phyloP scores from a whole-genome alignment of 2,888 invertebrate genomes.

The Gandaritis pyraliata region DNA sequence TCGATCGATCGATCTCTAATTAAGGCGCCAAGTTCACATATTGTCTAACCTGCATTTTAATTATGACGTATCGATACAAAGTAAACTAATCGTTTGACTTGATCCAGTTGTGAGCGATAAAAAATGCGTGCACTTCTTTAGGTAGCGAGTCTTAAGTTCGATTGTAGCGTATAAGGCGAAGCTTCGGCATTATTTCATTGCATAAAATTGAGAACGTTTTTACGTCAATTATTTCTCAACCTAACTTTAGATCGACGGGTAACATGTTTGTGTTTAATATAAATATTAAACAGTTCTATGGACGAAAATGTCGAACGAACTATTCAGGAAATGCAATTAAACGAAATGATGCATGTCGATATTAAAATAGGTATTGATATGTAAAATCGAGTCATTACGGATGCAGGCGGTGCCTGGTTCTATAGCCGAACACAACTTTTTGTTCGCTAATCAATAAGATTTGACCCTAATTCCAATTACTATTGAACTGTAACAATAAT shows the following conservation, averaged over 20 bases:
- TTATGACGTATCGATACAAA: conserved; percentile 55
- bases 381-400: conserved; percentile 73
- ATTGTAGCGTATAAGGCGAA: conserved; percentile 61
- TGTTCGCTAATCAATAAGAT: conserved; percentile 76
- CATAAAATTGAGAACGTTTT: conserved; percentile 66
- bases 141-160: conserved; percentile 49
- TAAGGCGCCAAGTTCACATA: conserved; percentile 54
- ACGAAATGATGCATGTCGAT: conserved; percentile 82
- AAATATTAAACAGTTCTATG: conserved; percentile 63
- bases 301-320: conserved; percentile 54
- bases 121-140: conserved; percentile 59
- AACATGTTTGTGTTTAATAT: conserved; percentile 67
- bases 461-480: conserved; percentile 74
- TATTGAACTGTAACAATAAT: conserved; percentile 66
- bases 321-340: conserved; percentile 79
- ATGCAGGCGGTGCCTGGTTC: conserved; percentile 71
- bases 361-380: conserved; percentile 82
- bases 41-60: conserved; percentile 48
- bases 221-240: conserved; percentile 73
- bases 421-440: conserved; percentile 73
- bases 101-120: conserved; percentile 41
- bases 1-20: conserved; percentile 61
- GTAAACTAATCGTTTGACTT: conserved; percentile 55
- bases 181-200: conserved; percentile 68
- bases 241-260: conserved; percentile 73